Conservation (phyloP, 1,140 invertebrate genomes). For the Drosophila athabasca region DNA sequence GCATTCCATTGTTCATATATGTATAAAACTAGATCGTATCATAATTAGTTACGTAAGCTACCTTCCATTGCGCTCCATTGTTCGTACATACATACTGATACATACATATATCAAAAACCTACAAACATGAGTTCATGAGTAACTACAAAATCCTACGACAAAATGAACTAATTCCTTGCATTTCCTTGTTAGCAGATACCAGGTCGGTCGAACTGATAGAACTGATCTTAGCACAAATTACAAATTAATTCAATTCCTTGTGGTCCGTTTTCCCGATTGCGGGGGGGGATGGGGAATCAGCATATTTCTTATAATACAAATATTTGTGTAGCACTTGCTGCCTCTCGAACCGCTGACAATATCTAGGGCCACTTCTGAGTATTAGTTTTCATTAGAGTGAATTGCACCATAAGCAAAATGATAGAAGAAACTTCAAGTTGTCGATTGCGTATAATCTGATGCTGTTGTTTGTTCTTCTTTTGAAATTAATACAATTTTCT, state of each 20-base stretch:
- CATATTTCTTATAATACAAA: constrained; percentile 39
- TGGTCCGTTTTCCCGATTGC: constrained; percentile 14
- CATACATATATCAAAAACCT: constrained; percentile 47
- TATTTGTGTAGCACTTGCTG: constrained; percentile 40
- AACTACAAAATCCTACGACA: constrained; percentile 19
- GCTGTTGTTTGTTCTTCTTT: background rate
- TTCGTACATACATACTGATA: constrained; percentile 18
- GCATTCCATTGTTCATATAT: constrained; percentile 15
- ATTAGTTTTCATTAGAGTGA: constrained; percentile 30
- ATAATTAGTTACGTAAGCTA: constrained; percentile 37
- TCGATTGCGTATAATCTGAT: background rate
- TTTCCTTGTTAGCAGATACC: constrained; percentile 4
- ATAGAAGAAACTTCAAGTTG: background rate
- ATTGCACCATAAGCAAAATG: constrained; percentile 32
- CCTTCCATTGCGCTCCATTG: constrained; percentile 15
- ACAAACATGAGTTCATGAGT: constrained; percentile 40
- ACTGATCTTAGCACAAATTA: constrained; percentile 7
- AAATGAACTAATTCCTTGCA: constrained; percentile 28
- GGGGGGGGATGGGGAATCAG: background rate
- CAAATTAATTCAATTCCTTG: constrained; percentile 55
- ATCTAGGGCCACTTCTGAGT: constrained; percentile 36
- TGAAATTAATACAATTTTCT: background rate
- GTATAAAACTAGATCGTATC: constrained; percentile 61
- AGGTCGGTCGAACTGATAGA: background rate
- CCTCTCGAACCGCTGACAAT: constrained; percentile 6